Evolutionary conservation across 2,113 vertebrate genomes (phyloP).

Genomic region (Dromiciops gliroides): DNA sequence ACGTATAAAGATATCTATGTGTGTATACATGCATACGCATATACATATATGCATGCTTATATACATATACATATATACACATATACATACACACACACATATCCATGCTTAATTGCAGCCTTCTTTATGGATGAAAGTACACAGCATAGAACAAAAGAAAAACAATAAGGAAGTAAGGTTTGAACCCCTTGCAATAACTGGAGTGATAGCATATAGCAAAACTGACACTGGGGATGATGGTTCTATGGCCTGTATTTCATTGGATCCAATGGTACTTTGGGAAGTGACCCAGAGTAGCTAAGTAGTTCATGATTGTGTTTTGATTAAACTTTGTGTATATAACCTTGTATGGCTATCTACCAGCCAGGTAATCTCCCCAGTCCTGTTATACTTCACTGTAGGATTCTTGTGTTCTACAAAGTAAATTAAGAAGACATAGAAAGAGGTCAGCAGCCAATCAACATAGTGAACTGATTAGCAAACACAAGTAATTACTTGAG

Average conservation of each 20-base stretch:
- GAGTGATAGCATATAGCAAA: neutral
- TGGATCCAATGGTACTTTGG: neutral
- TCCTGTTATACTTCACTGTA: neutral
- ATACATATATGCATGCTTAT: no score
- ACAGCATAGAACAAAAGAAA: no score
- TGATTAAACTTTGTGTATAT: neutral
- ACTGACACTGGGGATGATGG: neutral
- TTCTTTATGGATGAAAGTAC: no score
- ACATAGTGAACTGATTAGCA: neutral
- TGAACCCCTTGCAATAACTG: neutral
- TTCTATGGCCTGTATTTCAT: neutral
- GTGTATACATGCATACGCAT: no score
- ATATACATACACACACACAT: no score
- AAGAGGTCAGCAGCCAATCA: neutral
- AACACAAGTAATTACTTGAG: constrained; percentile 3
- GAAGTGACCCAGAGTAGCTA: neutral
- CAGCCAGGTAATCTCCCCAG: neutral
- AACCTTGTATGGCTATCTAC: neutral
- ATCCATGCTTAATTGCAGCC: no score
- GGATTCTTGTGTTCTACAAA: neutral
- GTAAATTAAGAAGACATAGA: neutral
- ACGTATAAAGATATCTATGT: no score
- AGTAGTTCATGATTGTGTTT: neutral
- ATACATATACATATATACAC: no score
- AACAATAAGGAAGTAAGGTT: no score